Evolutionary conservation across 92 coral and sea anemone species (phyloP), one percentile per base, ranked within the genome.

Genomic region (Siderastrea siderea): DNA sequence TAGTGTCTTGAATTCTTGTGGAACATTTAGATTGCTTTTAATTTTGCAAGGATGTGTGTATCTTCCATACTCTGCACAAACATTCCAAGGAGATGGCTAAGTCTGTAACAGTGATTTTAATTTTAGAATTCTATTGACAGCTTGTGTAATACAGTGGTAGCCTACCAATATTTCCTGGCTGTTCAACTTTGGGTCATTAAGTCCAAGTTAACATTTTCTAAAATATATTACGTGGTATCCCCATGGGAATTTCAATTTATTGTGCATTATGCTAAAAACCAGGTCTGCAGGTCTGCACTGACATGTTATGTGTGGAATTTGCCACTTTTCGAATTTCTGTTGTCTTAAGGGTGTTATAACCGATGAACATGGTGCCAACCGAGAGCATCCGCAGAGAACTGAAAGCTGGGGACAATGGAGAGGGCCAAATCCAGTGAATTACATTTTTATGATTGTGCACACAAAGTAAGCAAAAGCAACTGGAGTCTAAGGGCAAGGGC

Each of bases 1-100:
- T 92, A 6, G 69, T 92, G n/a, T 68, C 95, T 12, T 43, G 93
- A 75, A 82, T 92, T 17, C 86, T 92, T 14, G 95, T 92, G 72
- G 85, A 86, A 17, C 68, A 77, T 71, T 69, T 92, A 14, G 81
- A 75, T 14, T 57, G 85, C 44, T 89, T 89, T 17, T 16, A 44
- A 38, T 2, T 51, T n/a, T 51, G 52, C 7, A 74, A 74, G 63
- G 63, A 72, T 74, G 64, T 74, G 64, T 74, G 78, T 12, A 51
- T 74, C 1, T 19, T 6, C 12, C 78, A 74, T 26, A 74, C 52
- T 1, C 78, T 55, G 2, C 75, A 47, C 55, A 71, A 71, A 15
- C 47, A 47, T 71, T 47, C 54, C 26, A 48, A 71, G 3, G 57
- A 48, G 55, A 71, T 71, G 75, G 75, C 75, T 38, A 71, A 71